A percentile compares a stretch with the other conserved stretches of the same genome.
phyloP scores from a whole-genome alignment of 2,113 vertebrate genomes.

The Tautogolabrus adspersus region DNA sequence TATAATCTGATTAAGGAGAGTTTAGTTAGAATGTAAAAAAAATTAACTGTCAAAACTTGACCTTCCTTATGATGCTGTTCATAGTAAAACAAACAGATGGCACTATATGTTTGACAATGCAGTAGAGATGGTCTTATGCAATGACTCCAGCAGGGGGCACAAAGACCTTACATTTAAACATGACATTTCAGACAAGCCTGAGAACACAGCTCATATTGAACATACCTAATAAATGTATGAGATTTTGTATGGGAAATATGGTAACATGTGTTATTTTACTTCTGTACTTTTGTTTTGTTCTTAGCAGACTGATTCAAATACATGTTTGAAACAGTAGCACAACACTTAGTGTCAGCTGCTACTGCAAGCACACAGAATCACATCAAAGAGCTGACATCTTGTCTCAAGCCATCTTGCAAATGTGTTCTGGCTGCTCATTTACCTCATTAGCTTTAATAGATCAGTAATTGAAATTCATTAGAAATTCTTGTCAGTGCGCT shows the following conservation, averaged over 20 bases:
- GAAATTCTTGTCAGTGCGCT: constrained; percentile 93
- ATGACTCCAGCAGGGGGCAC: constrained; percentile 62
- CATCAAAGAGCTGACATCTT: constrained; percentile 47
- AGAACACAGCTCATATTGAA: constrained; percentile 25
- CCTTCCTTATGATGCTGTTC: constrained; percentile 3
- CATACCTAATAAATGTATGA: not conserved
- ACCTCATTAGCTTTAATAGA: constrained; percentile 95
- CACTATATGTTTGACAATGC: not conserved
- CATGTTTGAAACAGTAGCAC: not conserved
- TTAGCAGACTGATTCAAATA: not conserved
- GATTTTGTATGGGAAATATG: not conserved
- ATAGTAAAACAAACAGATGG: constrained; percentile 56
- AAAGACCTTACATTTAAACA: constrained; percentile 11
- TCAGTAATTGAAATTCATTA: constrained; percentile 98
- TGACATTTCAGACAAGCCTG: not conserved
- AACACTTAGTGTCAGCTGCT: not conserved
- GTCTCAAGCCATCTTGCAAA: constrained; percentile 70
- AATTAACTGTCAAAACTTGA: not conserved
- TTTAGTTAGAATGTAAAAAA: not conserved
- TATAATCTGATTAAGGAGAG: not conserved
- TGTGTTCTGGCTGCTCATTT: constrained; percentile 91
- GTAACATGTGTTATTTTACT: not conserved
- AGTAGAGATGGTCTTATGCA: not conserved
- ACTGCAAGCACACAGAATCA: constrained; percentile 18
- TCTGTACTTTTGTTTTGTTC: not conserved